A percentile compares a stretch with the other conserved stretches of the same genome.
phyloP scores from a whole-genome alignment of 2,797 vertebrate species.

The Anisognathus igniventris region DNA sequence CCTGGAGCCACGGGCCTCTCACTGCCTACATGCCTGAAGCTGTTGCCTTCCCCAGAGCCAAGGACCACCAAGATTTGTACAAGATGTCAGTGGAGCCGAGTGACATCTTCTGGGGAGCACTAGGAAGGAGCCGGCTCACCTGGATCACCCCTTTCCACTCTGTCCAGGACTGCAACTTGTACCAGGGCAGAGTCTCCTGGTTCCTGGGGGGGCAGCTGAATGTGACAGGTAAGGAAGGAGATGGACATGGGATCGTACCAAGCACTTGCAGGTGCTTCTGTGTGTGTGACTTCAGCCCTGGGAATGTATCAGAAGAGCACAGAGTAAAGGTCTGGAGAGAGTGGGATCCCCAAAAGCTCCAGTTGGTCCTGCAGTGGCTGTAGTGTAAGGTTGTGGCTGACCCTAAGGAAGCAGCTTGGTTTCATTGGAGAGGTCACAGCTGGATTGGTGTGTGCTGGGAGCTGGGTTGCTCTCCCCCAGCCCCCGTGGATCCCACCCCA shows the following conservation, averaged over 20 bases:
- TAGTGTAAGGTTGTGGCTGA: not conserved
- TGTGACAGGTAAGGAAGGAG: constrained; percentile 49
- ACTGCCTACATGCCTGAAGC: constrained; percentile 66
- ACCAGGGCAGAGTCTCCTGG: constrained; percentile 51
- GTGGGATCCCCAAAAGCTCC: not conserved
- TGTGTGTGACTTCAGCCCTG: not conserved
- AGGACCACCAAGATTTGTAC: constrained; percentile 55
- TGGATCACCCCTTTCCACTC: constrained; percentile 65
- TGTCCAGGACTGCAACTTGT: constrained; percentile 51
- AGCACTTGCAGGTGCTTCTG: not conserved
- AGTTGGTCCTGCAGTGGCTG: not conserved
- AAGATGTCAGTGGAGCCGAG: constrained; percentile 48
- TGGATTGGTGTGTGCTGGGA: not conserved
- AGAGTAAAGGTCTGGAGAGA: not conserved
- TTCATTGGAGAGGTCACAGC: not conserved
- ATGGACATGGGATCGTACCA: not conserved
- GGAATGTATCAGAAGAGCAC: not conserved
- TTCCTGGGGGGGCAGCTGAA: constrained; percentile 67
- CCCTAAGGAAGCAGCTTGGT: not conserved
- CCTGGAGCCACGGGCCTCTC: constrained; percentile 6
- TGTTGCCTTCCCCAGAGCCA: not conserved
- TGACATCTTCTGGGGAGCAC: constrained; percentile 51
- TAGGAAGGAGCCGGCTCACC: constrained; percentile 47
- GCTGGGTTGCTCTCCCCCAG: not conserved
- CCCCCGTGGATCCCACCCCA: not conserved